Conservation (phyloP, 2,888 invertebrate genomes). For the Melinopterus prodromus region DNA sequence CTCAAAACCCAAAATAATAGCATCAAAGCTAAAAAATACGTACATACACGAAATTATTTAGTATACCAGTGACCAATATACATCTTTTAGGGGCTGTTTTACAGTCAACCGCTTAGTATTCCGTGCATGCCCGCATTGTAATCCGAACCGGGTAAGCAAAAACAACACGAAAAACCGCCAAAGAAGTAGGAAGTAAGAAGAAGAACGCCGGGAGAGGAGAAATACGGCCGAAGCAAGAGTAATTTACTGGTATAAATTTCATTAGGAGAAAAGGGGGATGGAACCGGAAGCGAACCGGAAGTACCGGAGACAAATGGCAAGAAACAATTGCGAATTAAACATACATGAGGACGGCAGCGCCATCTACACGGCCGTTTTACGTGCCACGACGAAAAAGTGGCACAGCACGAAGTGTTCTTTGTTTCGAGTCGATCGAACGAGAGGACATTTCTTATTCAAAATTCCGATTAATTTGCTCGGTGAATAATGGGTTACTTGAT, state of each 20-base stretch:
- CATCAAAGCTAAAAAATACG: too few species aligned
- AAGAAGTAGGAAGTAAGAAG: not conserved
- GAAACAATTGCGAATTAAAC: constrained; percentile 12
- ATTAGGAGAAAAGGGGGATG: constrained; percentile 5
- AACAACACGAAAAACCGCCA: not conserved
- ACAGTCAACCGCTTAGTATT: too few species aligned
- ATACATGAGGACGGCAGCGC: not conserved
- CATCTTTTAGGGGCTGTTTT: too few species aligned
- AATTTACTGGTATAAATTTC: constrained; percentile 13
- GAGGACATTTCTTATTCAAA: not conserved
- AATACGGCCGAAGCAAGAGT: not conserved
- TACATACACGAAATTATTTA: too few species aligned
- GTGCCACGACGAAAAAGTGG: not conserved
- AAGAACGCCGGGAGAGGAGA: not conserved
- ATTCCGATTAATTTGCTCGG: not conserved
- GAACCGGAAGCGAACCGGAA: not conserved
- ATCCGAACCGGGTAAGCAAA: not conserved
- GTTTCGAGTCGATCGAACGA: not conserved
- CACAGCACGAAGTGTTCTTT: not conserved
- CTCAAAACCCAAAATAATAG: too few species aligned
- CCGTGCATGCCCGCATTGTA: not conserved
- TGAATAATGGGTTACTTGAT: not conserved
- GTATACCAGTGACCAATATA: too few species aligned
- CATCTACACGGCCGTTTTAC: not conserved
- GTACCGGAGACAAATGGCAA: constrained; percentile 11